Evolutionary conservation across 1,140 invertebrate species (phyloP).

Genomic region (Prorops nasuta): DNA sequence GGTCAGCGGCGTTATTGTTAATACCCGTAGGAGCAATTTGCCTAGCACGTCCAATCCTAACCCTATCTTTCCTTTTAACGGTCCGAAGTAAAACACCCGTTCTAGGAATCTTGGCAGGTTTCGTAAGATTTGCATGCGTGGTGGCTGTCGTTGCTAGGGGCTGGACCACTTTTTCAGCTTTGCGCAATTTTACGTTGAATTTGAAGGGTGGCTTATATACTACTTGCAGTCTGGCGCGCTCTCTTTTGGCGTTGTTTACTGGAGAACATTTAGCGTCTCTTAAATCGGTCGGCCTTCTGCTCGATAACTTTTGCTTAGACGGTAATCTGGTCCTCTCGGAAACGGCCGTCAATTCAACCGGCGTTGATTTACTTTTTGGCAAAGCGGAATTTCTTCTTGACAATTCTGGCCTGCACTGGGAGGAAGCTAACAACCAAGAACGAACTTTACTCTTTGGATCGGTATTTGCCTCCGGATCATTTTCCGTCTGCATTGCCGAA

Average conservation of each 20-base stretch:
- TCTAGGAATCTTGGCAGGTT: constrained; percentile 35
- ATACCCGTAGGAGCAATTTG: constrained; percentile 30
- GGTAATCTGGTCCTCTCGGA: constrained; percentile 39
- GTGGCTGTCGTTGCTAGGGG: background rate
- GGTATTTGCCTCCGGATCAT: constrained; percentile 43
- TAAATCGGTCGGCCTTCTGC: constrained; percentile 34
- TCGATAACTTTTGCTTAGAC: constrained; percentile 26
- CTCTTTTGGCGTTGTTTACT: constrained; percentile 40
- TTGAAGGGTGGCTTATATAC: constrained; percentile 84
- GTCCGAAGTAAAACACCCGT: constrained; percentile 57
- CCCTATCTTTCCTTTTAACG: constrained; percentile 43
- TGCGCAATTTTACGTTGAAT: constrained; percentile 76
- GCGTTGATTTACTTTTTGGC: constrained; percentile 72
- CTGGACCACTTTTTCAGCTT: constrained; percentile 60
- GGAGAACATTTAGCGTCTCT: constrained; percentile 20
- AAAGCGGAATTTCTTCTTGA: constrained; percentile 39
- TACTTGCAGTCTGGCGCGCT: constrained; percentile 75
- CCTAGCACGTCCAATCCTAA: constrained; percentile 35
- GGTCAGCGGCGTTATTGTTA: constrained; percentile 25
- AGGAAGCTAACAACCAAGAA: constrained; percentile 75
- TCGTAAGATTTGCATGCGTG: constrained; percentile 19
- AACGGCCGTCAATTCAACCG: constrained; percentile 61
- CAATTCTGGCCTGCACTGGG: constrained; percentile 54
- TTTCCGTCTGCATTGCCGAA: constrained; percentile 64
- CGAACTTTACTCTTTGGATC: constrained; percentile 80